Evolutionary conservation across 2,113 vertebrate genomes (phyloP).

Genomic region (Tretioscincus oriximinensis): DNA sequence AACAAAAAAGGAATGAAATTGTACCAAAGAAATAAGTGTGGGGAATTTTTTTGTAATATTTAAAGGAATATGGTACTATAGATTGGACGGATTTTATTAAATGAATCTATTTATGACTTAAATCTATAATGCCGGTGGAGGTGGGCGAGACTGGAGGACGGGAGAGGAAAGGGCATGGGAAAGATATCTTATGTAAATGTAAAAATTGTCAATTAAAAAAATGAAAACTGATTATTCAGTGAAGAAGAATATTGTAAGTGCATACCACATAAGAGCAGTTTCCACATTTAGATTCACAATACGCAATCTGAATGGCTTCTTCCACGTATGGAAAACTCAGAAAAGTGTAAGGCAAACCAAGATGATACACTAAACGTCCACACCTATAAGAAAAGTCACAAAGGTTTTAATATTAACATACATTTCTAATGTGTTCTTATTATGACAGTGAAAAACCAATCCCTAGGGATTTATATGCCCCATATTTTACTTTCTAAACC

Average conservation of each 20-base stretch:
- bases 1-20: no score
- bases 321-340: slow-evolving; percentile 82
- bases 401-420: slow-evolving; percentile 5
- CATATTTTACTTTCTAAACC: not conserved
- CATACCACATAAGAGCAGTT: slow-evolving; percentile 83
- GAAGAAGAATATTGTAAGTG: slow-evolving; percentile 2
- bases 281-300: slow-evolving; percentile 85
- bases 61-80: no score
- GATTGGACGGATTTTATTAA: no score
- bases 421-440: not conserved
- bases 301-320: slow-evolving; percentile 82
- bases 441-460: not conserved
- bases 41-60: no score
- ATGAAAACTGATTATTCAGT: not conserved
- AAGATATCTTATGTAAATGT: no score
- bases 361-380: slow-evolving; percentile 84
- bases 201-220: not conserved
- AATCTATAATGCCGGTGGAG: no score
- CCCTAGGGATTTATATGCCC: not conserved
- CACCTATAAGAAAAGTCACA: slow-evolving; percentile 75
- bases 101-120: no score
- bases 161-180: no score
- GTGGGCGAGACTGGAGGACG: no score
- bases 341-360: slow-evolving; percentile 85
- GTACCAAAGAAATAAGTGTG: no score